phyloP scores from a whole-genome alignment of 2,888 invertebrate genomes.

The Itoplectis maculator region DNA sequence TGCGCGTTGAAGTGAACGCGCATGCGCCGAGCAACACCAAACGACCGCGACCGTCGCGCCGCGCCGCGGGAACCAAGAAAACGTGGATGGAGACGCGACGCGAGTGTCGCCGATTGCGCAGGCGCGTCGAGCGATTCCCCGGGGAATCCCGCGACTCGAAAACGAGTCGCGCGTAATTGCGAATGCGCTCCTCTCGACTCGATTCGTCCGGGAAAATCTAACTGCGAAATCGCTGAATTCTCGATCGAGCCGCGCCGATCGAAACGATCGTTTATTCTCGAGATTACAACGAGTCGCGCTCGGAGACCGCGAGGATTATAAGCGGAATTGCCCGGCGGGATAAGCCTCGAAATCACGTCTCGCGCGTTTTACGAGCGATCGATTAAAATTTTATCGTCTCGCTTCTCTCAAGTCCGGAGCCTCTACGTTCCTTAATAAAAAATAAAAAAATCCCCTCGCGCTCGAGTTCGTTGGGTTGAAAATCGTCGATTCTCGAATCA shows the following conservation, averaged over 20 bases:
- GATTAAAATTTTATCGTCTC: no score
- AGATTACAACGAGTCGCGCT: constrained; percentile 42
- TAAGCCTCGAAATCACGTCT: background rate
- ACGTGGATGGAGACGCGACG: constrained; percentile 26
- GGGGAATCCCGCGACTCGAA: constrained; percentile 51
- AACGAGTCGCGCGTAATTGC: constrained; percentile 54
- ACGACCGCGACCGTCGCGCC: no score
- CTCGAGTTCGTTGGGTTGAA: no score
- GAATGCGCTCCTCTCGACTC: constrained; percentile 40
- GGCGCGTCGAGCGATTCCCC: constrained; percentile 60
- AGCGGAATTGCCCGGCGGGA: background rate
- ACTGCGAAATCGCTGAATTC: constrained; percentile 48
- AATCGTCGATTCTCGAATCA: no score
- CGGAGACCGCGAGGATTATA: background rate
- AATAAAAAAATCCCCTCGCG: no score
- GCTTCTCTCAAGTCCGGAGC: background rate
- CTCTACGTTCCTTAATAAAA: no score
- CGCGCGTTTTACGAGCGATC: no score
- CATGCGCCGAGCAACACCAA: no score
- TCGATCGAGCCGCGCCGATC: constrained; percentile 32
- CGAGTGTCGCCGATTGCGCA: constrained; percentile 32
- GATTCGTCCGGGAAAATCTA: constrained; percentile 48
- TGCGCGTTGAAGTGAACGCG: background rate
- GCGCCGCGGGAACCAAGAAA: constrained; percentile 58
- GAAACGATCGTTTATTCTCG: constrained; percentile 58